Conservation (phyloP, 2,888 invertebrate species). For the Diarsia brunnea region DNA sequence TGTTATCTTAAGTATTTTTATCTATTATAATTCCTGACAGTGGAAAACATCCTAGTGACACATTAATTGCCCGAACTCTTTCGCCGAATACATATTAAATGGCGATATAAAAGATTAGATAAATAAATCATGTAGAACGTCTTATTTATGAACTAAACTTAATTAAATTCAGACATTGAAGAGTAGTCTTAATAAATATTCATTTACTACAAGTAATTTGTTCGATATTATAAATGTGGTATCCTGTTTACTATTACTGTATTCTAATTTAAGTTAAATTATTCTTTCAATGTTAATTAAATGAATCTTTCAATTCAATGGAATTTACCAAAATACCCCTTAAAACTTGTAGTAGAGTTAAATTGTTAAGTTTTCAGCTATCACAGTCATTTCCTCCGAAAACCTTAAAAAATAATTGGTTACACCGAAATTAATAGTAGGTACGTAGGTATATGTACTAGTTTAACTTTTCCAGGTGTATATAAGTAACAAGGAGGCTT, state of each 20-base stretch:
- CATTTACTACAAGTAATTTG: conserved; percentile 37
- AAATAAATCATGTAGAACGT: conserved; percentile 49
- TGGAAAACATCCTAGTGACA: conserved; percentile 16
- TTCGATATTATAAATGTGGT: conserved; percentile 13
- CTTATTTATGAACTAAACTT: conserved; percentile 45
- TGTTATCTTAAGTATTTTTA: neutral
- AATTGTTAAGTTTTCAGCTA: neutral
- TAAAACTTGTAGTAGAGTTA: neutral
- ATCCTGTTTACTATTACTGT: conserved; percentile 11
- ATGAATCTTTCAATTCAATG: neutral
- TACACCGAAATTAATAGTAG: neutral
- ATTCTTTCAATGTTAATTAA: neutral
- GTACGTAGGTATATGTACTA: too few relatives aligned
- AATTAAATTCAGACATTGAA: conserved; percentile 52
- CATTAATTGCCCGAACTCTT: conserved; percentile 16
- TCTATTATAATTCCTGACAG: conserved; percentile 25
- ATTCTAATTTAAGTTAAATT: conserved; percentile 11
- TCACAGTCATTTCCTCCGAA: neutral
- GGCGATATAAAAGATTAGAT: conserved; percentile 28
- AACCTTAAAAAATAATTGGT: neutral
- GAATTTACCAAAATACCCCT: neutral
- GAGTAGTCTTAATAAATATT: conserved; percentile 53
- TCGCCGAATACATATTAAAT: conserved; percentile 16
- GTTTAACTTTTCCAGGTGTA: neutral
- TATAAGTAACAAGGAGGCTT: neutral